These are phyloP conservation scores for Brachyopa scutellaris DNA, from an alignment of 2,888 invertebrate species.

Conservation along the genomic window DNA sequence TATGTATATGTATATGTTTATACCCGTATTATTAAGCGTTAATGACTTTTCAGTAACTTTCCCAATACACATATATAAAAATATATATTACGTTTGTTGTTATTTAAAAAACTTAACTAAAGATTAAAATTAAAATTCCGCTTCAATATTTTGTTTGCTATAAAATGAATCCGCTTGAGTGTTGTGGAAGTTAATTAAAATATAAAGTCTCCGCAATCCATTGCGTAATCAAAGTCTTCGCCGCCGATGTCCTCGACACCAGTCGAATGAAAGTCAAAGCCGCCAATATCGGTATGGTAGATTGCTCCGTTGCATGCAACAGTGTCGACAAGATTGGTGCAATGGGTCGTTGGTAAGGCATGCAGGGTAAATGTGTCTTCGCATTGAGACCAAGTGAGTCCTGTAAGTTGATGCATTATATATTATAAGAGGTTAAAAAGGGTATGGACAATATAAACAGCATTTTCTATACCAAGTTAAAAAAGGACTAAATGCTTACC, in stretches of 20 bases:
- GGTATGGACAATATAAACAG: no score
- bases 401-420: constrained; percentile 79
- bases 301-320: constrained; percentile 83
- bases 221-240: constrained; percentile 87
- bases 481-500: constrained; percentile 81
- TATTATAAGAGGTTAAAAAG: no score
- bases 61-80: constrained; percentile 70
- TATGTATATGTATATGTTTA: constrained; percentile 32
- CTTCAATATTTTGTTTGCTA: constrained; percentile 19
- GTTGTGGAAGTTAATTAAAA: constrained; percentile 82
- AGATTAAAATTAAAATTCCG: background rate
- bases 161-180: constrained; percentile 30
- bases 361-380: constrained; percentile 87
- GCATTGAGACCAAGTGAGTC: constrained; percentile 86
- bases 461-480: background rate
- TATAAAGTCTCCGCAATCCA: constrained; percentile 89
- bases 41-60: constrained; percentile 69
- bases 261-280: constrained; percentile 83
- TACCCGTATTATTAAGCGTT: constrained; percentile 70
- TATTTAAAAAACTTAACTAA: constrained; percentile 13
- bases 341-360: constrained; percentile 86
- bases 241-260: constrained; percentile 82
- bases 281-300: constrained; percentile 86
- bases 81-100: constrained; percentile 54
- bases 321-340: constrained; percentile 85